Percentiles rank a stretch among this genome's conserved stretches.
Conservation (phyloP, 1,140 invertebrate genomes). For the Heliconius hermathena region DNA sequence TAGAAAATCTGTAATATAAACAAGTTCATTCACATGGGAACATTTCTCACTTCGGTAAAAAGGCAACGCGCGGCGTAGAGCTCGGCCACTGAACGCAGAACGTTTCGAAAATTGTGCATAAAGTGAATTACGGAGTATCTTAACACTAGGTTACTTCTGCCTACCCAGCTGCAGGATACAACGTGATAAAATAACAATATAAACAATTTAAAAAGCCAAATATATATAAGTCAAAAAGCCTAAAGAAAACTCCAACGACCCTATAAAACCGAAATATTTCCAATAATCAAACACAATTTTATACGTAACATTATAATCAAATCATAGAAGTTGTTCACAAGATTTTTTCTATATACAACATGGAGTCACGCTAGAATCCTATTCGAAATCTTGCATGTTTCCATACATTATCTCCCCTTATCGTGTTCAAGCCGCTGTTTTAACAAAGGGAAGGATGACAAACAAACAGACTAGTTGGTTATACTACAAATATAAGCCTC, state of each 20-base stretch:
- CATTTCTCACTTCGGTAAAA: too few species aligned
- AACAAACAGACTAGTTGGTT: neutral
- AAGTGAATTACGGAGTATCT: too few species aligned
- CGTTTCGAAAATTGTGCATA: too few species aligned
- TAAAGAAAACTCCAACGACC: too few species aligned
- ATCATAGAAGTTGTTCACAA: slow-evolving; percentile 35
- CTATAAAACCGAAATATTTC: neutral
- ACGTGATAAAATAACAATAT: too few species aligned
- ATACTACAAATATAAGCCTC: neutral
- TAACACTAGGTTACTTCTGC: too few species aligned
- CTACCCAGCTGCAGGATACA: too few species aligned
- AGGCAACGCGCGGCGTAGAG: too few species aligned
- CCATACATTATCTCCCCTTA: slow-evolving; percentile 26
- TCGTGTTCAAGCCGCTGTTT: slow-evolving; percentile 31
- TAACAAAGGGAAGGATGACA: slow-evolving; percentile 17
- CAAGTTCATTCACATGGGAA: too few species aligned
- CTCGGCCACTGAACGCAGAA: too few species aligned
- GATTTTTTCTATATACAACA: slow-evolving; percentile 14
- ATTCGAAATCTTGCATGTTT: slow-evolving; percentile 37
- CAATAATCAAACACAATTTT: neutral
- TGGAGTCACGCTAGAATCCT: slow-evolving; percentile 24
- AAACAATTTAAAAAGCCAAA: too few species aligned
- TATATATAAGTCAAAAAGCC: neutral
- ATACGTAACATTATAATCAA: slow-evolving; percentile 35
- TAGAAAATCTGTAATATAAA: too few species aligned